These are phyloP conservation scores for Alethe castanea DNA, from an alignment of 2,113 vertebrate species.

Conservation along the genomic window DNA sequence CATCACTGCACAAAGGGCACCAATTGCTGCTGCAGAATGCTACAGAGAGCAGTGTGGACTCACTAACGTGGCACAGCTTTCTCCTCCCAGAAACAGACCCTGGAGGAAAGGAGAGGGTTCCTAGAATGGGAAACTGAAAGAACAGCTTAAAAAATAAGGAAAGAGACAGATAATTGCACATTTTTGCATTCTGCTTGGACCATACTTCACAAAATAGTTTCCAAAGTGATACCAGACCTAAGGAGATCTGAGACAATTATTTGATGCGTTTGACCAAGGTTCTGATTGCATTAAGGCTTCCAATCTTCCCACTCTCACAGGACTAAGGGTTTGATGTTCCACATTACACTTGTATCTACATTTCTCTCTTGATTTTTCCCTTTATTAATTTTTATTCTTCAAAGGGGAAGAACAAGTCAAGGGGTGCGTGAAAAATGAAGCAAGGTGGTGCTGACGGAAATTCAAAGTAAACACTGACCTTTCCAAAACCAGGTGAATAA, in stretches of 20 bases:
- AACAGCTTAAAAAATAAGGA: slow-evolving; percentile 7
- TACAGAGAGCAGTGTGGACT: slow-evolving; percentile 50
- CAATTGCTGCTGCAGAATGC: slow-evolving; percentile 36
- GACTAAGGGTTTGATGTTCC: not conserved
- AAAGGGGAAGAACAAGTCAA: slow-evolving; percentile 53
- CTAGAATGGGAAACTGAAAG: slow-evolving; percentile 32
- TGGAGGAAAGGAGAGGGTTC: not conserved
- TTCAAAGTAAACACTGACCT: slow-evolving; percentile 69
- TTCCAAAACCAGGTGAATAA: slow-evolving; percentile 66
- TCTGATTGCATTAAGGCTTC: slow-evolving; percentile 75
- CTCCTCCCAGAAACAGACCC: slow-evolving; percentile 35
- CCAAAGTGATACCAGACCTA: not conserved
- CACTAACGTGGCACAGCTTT: not conserved
- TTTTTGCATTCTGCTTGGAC: slow-evolving; percentile 58
- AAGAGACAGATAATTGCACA: slow-evolving; percentile 30
- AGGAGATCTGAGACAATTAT: slow-evolving; percentile 7
- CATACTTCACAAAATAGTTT: slow-evolving; percentile 42
- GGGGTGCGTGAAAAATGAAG: slow-evolving; percentile 9
- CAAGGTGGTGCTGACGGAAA: slow-evolving; percentile 22
- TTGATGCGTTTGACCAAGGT: slow-evolving; percentile 33
- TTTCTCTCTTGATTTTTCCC: slow-evolving; percentile 58
- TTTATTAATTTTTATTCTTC: slow-evolving; percentile 48
- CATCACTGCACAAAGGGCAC: slow-evolving; percentile 53
- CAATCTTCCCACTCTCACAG: slow-evolving; percentile 55
- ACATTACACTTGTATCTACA: not conserved